Base-by-base conservation (phyloP, 1,140 invertebrate species). In the Campoletis sonorensis region DNA sequence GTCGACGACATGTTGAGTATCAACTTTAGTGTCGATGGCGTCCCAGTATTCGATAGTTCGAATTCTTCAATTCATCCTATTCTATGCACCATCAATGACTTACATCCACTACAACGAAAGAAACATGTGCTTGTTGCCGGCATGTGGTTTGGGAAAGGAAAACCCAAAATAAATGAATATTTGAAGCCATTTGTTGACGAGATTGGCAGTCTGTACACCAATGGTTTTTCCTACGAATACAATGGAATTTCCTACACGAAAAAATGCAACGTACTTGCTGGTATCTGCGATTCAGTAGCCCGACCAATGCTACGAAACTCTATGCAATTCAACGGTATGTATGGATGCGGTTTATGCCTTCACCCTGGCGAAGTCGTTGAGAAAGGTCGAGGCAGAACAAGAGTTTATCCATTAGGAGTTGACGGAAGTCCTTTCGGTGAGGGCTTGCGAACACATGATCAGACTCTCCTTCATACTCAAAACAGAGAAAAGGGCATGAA, bases 311-410 rank as follows among this genome's bases (percentile, higher is more conserved):
- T 88, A 15, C 68, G 82, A 79, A 72, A 77, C 61, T 73, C 82
- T 4, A 82, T 5, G 0, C 84, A 86, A 79, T 89, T 84, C 79
- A 86, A 86, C 78, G 85, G 86, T 0, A 30, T 81, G 23, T 88
- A 84, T 80, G 85, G 87, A 0, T 89, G 85, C 79, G 81, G 84
- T 23, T 85, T 85, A n/a, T 89, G 87, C 68, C 23, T 81, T 3
- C 82, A 88, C 85, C 77, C 82, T 16, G 88, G 87, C 21, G 37
- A 78, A 72, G 7, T 7, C n/a, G 51, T 87, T 30, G n/a, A 23
- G 11, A 84, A 85, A 84, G 79, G 84, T 40, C 78, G 75, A 37
- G 76, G 82, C 13, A 11, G 68, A 37, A 51, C 72, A n/a, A 64
- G 81, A 27, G 82, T 88, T 27, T 87, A 85, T 80, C 81, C 83